Evolutionary conservation across 1,140 invertebrate species (phyloP).

Genomic region (Caerostris darwini): DNA sequence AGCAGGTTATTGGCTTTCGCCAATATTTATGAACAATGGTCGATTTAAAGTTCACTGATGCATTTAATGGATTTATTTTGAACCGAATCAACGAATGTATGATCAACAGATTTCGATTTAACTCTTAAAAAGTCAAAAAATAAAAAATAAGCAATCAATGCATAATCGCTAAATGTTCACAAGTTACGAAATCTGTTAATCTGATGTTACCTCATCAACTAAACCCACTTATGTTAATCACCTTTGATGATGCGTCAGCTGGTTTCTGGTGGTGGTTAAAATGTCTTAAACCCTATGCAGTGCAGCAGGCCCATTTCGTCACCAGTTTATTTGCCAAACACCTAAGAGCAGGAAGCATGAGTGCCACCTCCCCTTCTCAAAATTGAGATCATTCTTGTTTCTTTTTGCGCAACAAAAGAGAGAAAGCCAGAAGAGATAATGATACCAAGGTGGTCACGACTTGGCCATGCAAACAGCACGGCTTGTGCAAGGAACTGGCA

Average conservation of each 20-base stretch:
- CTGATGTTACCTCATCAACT: not conserved
- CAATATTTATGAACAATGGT: no score
- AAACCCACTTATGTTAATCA: not conserved
- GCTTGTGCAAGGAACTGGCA: constrained; percentile 52
- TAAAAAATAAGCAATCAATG: not conserved
- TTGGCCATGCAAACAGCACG: constrained; percentile 9
- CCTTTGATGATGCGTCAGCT: not conserved
- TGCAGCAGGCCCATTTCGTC: not conserved
- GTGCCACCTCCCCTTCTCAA: not conserved
- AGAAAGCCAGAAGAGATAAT: constrained; percentile 50
- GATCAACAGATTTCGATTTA: no score
- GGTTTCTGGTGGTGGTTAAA: not conserved
- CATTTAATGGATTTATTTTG: no score
- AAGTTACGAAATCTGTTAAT: not conserved
- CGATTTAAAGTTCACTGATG: no score
- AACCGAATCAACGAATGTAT: no score
- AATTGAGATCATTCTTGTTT: constrained; percentile 55
- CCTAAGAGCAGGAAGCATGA: constrained; percentile 11
- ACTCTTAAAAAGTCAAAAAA: no score
- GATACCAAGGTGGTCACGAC: constrained; percentile 63
- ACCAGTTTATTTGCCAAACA: not conserved
- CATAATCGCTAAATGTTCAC: not conserved
- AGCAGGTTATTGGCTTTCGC: no score
- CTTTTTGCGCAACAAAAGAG: constrained; percentile 13
- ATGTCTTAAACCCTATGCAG: not conserved